Evolutionary conservation across 2,113 vertebrate genomes (phyloP).

Genomic region (Cricetomys ansorgei): DNA sequence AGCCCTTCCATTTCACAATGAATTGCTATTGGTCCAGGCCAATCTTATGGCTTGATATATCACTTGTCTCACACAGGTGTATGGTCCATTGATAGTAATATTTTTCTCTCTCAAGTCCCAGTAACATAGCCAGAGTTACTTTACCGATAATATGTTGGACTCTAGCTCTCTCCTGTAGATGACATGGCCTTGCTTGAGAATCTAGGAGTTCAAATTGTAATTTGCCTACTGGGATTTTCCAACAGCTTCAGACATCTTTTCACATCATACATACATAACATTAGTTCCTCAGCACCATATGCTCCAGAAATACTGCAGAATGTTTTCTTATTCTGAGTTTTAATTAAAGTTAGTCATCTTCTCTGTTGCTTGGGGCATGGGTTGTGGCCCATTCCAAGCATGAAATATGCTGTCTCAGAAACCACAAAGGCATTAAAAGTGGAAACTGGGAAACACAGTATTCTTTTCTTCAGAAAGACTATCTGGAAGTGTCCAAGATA

Average conservation of each 20-base stretch:
- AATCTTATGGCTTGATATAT: not conserved
- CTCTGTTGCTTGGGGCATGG: not conserved
- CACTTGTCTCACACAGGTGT: not conserved
- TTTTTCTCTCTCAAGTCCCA: not conserved
- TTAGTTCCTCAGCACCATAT: not conserved
- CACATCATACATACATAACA: not conserved
- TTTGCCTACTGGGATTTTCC: not conserved
- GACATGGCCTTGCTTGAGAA: not conserved
- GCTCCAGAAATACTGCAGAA: not conserved
- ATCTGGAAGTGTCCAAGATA: not conserved
- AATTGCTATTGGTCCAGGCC: not conserved
- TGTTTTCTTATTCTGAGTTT: not conserved
- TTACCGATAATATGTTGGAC: not conserved
- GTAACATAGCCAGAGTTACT: not conserved
- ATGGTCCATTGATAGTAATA: not conserved
- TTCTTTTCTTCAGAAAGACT: constrained; percentile 1
- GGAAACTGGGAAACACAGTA: not conserved
- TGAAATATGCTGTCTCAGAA: constrained; percentile 9
- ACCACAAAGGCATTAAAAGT: not conserved
- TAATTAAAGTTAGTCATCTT: constrained; percentile 6
- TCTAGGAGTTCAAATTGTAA: not conserved
- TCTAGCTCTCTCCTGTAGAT: not conserved
- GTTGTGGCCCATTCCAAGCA: not conserved
- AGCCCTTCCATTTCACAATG: not conserved
- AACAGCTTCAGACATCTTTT: not conserved